Conservation (phyloP, 2,113 vertebrate genomes). For the Callionymus lyra region DNA sequence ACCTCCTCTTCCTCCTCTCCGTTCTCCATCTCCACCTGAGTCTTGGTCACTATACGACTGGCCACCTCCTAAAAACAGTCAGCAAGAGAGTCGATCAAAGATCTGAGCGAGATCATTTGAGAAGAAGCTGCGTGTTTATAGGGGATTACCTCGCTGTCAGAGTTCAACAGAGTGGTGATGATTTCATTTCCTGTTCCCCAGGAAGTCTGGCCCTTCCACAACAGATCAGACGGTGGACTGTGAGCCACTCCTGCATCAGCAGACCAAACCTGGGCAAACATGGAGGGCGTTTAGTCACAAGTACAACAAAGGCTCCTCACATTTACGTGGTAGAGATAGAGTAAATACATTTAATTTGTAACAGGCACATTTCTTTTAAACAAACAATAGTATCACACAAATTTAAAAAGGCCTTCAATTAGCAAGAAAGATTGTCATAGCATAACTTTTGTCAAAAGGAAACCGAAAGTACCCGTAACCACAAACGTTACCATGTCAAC, state of each 20-base stretch:
- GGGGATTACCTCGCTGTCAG: constrained; percentile 77
- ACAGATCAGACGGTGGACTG: constrained; percentile 79
- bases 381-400: no score
- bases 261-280: constrained; percentile 78
- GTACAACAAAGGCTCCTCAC: no score
- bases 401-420: no score
- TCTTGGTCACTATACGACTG: constrained; percentile 71
- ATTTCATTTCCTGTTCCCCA: constrained; percentile 81
- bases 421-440: no score
- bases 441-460: no score
- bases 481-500: no score
- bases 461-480: no score
- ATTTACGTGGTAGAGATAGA: no score
- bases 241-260: constrained; percentile 81
- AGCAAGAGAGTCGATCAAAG: background rate
- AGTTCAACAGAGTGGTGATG: constrained; percentile 73
- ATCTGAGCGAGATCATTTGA: background rate
- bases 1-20: constrained; percentile 84
- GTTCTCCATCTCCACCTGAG: constrained; percentile 70
- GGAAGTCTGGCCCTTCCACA: constrained; percentile 89
- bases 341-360: no score
- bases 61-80: constrained; percentile 77
- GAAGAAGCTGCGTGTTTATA: background rate
- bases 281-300: background rate
- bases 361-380: no score